phyloP scores from a whole-genome alignment of 2,797 vertebrate species.

The Enteromius thamalakanensis region DNA sequence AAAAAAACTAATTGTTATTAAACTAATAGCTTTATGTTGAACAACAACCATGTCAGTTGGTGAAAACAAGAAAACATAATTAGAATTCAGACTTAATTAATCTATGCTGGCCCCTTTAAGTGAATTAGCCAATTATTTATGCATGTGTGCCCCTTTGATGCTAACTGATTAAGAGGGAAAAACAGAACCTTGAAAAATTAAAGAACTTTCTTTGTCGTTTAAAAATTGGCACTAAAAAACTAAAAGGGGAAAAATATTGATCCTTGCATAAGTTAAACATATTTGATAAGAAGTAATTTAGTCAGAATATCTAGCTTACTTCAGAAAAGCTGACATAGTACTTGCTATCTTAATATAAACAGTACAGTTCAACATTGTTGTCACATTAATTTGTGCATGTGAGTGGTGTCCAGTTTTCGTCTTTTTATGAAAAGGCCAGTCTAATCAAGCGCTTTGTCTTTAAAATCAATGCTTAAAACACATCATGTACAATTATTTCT shows the following conservation, averaged over 20 bases:
- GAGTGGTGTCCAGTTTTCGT: background rate
- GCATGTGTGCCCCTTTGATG: conserved; percentile 85
- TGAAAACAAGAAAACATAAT: conserved; percentile 84
- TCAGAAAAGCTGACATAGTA: background rate
- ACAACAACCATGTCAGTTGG: conserved; percentile 77
- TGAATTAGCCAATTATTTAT: conserved; percentile 86
- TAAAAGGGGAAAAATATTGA: conserved; percentile 63
- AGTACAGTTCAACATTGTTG: background rate
- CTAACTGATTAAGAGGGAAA: conserved; percentile 82
- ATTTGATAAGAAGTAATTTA: conserved; percentile 16
- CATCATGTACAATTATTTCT: background rate
- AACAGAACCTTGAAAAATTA: conserved; percentile 65
- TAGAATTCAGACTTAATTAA: conserved; percentile 86
- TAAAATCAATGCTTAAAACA: background rate
- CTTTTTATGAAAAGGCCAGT: background rate
- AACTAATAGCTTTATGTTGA: conserved; percentile 79
- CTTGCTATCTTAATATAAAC: background rate
- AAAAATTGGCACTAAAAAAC: conserved; percentile 81
- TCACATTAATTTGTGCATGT: background rate
- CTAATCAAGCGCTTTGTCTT: background rate
- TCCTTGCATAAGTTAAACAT: conserved; percentile 16
- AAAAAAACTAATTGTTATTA: conserved; percentile 73
- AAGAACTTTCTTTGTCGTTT: conserved; percentile 66
- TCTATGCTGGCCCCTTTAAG: conserved; percentile 83
- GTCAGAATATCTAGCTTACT: background rate